These are phyloP conservation scores for Mycetomoellerius zeteki DNA, from an alignment of 1,140 invertebrate species.

Conservation along the genomic window DNA sequence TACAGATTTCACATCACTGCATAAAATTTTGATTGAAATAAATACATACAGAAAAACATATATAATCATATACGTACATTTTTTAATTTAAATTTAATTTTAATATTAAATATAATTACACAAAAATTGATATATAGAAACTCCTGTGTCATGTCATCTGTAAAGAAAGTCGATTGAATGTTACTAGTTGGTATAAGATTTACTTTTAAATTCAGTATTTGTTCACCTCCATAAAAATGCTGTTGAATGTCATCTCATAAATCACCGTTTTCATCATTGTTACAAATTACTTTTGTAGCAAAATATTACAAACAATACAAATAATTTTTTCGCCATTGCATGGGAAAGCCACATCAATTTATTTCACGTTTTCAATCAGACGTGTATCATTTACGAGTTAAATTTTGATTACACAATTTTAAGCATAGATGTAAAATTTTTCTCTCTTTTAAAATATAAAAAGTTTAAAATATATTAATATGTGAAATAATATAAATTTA, in stretches of 20 bases:
- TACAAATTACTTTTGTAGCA: too few relatives aligned
- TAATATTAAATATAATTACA: background rate
- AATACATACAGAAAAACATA: background rate
- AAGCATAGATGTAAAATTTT: background rate
- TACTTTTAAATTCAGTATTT: constrained; percentile 74
- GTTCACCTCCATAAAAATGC: constrained; percentile 75
- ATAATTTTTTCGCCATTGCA: constrained; percentile 41
- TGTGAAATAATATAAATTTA: constrained; percentile 1
- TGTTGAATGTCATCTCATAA: constrained; percentile 76
- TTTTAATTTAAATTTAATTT: background rate
- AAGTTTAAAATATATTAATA: background rate
- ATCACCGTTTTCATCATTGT: constrained; percentile 52
- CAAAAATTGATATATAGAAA: constrained; percentile 61
- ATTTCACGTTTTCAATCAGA: constrained; percentile 40
- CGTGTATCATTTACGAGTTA: background rate
- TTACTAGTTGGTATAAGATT: constrained; percentile 80
- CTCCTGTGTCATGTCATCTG: constrained; percentile 76
- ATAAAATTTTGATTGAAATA: constrained; percentile 20
- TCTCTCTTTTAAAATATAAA: background rate
- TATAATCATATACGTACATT: background rate
- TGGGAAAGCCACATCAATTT: constrained; percentile 73
- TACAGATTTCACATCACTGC: background rate
- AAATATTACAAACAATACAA: too few relatives aligned
- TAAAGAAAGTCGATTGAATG: constrained; percentile 80
- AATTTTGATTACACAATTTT: background rate